Evolutionary conservation across 2,113 vertebrate species (phyloP), one percentile per base, ranked within the genome.

Genomic region (Callocephalon fimbriatum): DNA sequence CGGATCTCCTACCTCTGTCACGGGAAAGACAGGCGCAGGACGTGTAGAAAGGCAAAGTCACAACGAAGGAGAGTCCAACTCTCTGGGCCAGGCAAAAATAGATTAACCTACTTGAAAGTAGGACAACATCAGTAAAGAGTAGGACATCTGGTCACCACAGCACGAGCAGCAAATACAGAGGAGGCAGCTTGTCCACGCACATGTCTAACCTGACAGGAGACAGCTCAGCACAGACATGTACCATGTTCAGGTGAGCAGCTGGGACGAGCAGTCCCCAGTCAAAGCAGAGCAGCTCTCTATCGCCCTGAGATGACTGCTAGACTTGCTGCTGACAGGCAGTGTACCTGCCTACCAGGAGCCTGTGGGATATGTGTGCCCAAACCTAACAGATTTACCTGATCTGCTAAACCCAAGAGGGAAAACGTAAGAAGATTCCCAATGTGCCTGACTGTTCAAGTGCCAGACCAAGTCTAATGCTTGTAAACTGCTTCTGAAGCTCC

Each of bases 21-120:
- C 2, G 6, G 72, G 59, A 92, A 75, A 75, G 70, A 77, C n/a
- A 40, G 65, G 78, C 10, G 0, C 29, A 67, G 73, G 76, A 70
- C 2, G 8, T 0, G 0, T 0, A 42, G 77, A 58, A 61, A 94
- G n/a, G 83, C 83, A 97, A 97, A 91, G 95, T 97, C 95, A 95
- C 76, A 14, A 9, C 56, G 84, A 82, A 97, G 94, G 95, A 97
- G 91, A 89, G 59, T 23, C 15, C 85, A 81, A 50, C 50, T 86
- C 72, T 45, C 66, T 50, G 42, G 86, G 91, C 72, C 91, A 89
- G 62, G 95, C 83, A 97, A 96, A 97, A 97, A 97, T 95, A 97
- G 96, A 95, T 93, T 81, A 86, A 94, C 97, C 96, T 95, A 95
- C 83, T 96, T 95, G 86, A 94, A 97, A 97, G 88, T 97, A 97